Conservation (phyloP, 2,797 vertebrate species). For the Bradypodion pumilum region DNA sequence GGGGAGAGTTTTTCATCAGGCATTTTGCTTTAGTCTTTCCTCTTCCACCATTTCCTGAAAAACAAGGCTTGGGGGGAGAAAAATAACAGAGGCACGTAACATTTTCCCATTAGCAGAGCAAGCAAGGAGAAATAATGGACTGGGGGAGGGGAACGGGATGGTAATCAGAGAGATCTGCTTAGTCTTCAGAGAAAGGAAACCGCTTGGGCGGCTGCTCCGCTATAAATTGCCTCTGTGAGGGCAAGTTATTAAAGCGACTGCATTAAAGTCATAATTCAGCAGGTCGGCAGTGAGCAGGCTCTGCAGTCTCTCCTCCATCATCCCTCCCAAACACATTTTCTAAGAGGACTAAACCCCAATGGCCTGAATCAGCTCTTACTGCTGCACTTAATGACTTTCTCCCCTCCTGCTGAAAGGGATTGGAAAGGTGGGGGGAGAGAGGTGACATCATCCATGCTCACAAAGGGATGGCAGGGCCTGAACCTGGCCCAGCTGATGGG, state of each 20-base stretch:
- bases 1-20: slow-evolving; percentile 32
- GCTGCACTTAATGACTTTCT: slow-evolving; percentile 28
- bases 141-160: slow-evolving; percentile 51
- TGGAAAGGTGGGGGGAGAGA: background rate
- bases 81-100: slow-evolving; percentile 66
- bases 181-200: slow-evolving; percentile 71
- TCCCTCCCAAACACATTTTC: slow-evolving; percentile 48
- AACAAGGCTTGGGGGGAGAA: slow-evolving; percentile 48
- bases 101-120: slow-evolving; percentile 73
- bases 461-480: slow-evolving; percentile 8
- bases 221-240: slow-evolving; percentile 69
- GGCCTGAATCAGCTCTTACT: slow-evolving; percentile 47
- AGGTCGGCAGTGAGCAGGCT: slow-evolving; percentile 51
- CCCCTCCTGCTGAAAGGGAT: background rate
- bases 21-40: slow-evolving; percentile 43
- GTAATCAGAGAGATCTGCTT: slow-evolving; percentile 70
- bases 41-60: slow-evolving; percentile 71
- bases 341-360: slow-evolving; percentile 10
- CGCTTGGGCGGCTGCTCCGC: slow-evolving; percentile 62
- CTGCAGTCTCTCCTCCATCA: slow-evolving; percentile 59
- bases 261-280: slow-evolving; percentile 68
- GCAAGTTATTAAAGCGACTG: slow-evolving; percentile 67
- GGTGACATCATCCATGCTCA: slow-evolving; percentile 31
- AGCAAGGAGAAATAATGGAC: slow-evolving; percentile 69
- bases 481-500: background rate